Evolutionary conservation across 2,113 vertebrate species (phyloP).

Genomic region (Hippocampus comes): DNA sequence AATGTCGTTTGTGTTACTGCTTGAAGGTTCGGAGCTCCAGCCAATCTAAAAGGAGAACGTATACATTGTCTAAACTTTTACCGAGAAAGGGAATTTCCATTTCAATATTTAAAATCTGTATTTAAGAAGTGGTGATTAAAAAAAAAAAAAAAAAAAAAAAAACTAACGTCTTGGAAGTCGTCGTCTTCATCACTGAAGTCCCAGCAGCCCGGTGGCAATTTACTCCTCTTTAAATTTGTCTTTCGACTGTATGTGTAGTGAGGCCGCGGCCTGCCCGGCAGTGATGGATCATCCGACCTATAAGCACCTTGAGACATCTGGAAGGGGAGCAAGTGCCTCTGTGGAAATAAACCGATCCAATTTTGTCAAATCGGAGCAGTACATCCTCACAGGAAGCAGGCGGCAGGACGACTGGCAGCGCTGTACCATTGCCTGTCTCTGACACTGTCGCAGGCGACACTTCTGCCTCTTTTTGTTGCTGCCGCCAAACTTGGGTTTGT

Average conservation of each 20-base stretch:
- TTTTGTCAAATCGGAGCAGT: not conserved
- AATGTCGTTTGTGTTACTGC: conserved; percentile 31
- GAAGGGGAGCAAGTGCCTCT: conserved; percentile 75
- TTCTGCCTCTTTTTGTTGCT: conserved; percentile 87
- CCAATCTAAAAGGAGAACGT: conserved; percentile 17
- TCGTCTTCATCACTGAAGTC: conserved; percentile 65
- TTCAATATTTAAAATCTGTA: not conserved
- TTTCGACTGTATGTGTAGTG: conserved; percentile 64
- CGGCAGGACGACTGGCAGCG: too few relatives aligned
- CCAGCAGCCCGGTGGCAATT: conserved; percentile 13
- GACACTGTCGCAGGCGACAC: conserved; percentile 83
- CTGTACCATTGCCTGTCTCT: conserved; percentile 83
- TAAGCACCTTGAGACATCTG: conserved; percentile 55
- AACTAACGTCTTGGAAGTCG: conserved; percentile 42
- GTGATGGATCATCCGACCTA: conserved; percentile 29
- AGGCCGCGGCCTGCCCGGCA: conserved; percentile 51
- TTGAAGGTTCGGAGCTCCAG: conserved; percentile 26
- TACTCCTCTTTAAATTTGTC: conserved; percentile 34
- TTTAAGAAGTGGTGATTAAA: not conserved
- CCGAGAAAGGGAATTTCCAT: not conserved
- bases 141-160: conserved; percentile 23
- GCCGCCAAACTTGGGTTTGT: conserved; percentile 90
- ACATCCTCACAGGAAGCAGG: too few relatives aligned
- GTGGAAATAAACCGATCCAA: conserved; percentile 25
- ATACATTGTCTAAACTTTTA: not conserved